Percentiles rank a stretch among this genome's conserved stretches.
These are phyloP conservation scores for Gymnothorax reevesii DNA, from an alignment of 2,797 vertebrate species.

Conservation along the genomic window DNA sequence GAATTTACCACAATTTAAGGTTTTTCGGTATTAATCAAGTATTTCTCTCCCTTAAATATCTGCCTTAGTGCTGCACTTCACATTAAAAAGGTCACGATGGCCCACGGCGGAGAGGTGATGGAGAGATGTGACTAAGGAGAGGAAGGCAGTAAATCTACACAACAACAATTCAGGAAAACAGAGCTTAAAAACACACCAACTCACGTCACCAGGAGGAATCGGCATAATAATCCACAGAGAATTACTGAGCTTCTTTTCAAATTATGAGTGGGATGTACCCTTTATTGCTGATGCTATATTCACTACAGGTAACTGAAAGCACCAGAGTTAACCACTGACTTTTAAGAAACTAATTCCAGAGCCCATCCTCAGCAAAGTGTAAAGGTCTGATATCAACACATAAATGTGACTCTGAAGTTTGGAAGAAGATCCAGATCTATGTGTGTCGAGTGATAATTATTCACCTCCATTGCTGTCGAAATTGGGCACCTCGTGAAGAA, in stretches of 20 bases:
- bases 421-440: neutral
- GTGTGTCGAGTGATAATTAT: neutral
- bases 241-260: neutral
- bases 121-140: neutral
- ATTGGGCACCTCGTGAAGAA: conserved; percentile 84
- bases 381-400: neutral
- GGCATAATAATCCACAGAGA: neutral
- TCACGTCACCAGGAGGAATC: neutral
- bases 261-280: too few relatives aligned
- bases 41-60: neutral
- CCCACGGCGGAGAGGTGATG: neutral
- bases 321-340: too few relatives aligned
- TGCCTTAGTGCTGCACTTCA: too few relatives aligned
- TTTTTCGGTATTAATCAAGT: too few relatives aligned
- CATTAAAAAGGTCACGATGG: neutral
- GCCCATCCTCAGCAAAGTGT: neutral
- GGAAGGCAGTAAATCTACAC: neutral
- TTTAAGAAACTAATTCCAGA: too few relatives aligned
- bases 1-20: too few relatives aligned
- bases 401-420: neutral
- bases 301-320: too few relatives aligned
- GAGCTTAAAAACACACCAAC: neutral
- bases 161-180: neutral
- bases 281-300: too few relatives aligned
- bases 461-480: conserved; percentile 84